Evolutionary conservation across 2,113 vertebrate species (phyloP).

Genomic region (Catharus fuscescens): DNA sequence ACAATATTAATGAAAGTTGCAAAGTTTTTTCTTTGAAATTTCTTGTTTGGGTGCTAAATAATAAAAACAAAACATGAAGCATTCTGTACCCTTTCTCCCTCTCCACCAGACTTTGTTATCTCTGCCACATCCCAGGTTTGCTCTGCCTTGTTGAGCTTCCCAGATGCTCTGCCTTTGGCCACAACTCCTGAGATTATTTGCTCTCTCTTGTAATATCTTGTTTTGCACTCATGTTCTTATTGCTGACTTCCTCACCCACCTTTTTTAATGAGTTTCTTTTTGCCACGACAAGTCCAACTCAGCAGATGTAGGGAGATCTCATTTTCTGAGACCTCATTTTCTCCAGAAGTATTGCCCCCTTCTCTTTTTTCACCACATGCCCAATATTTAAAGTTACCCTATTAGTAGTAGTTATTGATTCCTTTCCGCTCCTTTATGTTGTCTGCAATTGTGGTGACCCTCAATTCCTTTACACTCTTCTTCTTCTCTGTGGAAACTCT

Average conservation of each 20-base stretch:
- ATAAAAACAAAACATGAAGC: background rate
- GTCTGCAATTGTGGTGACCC: background rate
- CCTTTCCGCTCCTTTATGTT: background rate
- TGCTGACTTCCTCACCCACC: background rate
- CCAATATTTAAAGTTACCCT: background rate
- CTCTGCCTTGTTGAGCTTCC: background rate
- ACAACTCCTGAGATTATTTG: accelerated
- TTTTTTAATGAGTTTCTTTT: background rate
- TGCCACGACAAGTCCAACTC: background rate
- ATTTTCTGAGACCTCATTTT: background rate
- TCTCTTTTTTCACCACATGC: background rate
- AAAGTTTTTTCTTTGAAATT: background rate
- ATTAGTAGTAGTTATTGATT: background rate
- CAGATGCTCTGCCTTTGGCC: background rate
- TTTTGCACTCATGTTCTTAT: background rate
- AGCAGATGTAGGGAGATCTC: background rate
- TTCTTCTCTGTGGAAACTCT: background rate
- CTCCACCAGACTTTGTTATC: background rate
- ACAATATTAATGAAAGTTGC: conserved; percentile 30
- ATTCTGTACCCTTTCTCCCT: background rate
- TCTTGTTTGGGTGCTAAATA: background rate
- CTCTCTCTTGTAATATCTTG: background rate
- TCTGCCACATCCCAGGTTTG: background rate
- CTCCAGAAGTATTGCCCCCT: background rate
- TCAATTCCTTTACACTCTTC: background rate